Evolutionary conservation across 2,888 invertebrate genomes (phyloP), one percentile per base, ranked within the genome.

Genomic region (Chrysolina haemoptera): DNA sequence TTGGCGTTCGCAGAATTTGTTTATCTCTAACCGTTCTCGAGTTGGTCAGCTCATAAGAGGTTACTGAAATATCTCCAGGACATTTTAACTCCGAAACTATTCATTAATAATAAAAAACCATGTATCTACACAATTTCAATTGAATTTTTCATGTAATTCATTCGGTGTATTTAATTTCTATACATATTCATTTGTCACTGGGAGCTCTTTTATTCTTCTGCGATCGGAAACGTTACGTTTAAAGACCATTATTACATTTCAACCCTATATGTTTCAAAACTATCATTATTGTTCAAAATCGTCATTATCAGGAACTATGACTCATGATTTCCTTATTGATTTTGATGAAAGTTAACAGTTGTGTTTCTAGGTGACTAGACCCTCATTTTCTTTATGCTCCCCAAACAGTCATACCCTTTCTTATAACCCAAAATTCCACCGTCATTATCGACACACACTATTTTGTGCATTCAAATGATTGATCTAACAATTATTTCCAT

Each of bases 321-420:
- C 59, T 59, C 59, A 59, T 22, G 59, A 27, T 27, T 59, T 59
- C n/a, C 6, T 8, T 27, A n/a, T n/a, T 12, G 35, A 27, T 27
- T 20, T 20, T 16, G 4, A 27, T 59, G 11, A n/a, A n/a, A 27
- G n/a, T 27, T 2, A n/a, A 53, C 35, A 59, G 35, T 59, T 27
- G 27, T 5, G 18, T 59, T 59, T 59, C 59, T 59, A n/a, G 59
- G 10, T 59, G 59, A 59, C 9, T 35, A 35, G 59, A 35, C 27
- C 14, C 11, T 59, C n/a, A 59, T n/a, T n/a, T 59, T 27, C 27
- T 35, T 59, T 59, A 59, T 59, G n/a, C n/a, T 53, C 53, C 20
- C 12, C 20, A 11, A 18, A 35, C 8, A 20, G 20, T 12, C n/a
- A 27, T 9, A n/a, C 35, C 59, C 59, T 27, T n/a, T 35, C 59